phyloP scores from a whole-genome alignment of 2,888 invertebrate species.

The Herminia tarsipennalis region DNA sequence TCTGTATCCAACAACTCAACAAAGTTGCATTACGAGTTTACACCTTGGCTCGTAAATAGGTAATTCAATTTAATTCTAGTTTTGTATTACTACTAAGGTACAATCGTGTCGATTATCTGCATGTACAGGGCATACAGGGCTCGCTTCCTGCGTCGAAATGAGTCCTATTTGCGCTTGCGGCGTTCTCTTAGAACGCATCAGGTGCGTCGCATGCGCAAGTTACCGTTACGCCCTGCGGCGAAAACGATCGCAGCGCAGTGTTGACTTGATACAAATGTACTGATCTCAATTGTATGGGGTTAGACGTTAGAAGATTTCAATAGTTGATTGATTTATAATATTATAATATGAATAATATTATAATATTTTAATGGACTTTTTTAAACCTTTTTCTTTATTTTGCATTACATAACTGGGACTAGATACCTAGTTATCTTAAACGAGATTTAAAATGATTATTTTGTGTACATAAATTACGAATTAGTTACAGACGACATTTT shows the following conservation, averaged over 20 bases:
- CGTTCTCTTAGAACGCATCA: constrained; percentile 58
- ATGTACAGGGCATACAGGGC: constrained; percentile 25
- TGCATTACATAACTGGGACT: too few species aligned
- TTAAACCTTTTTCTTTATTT: too few species aligned
- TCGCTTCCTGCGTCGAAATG: constrained; percentile 44
- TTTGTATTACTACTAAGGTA: constrained; percentile 20
- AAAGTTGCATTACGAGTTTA: constrained; percentile 6
- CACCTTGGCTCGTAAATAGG: not conserved
- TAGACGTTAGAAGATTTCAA: not conserved
- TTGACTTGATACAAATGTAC: constrained; percentile 21
- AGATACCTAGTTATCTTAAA: too few species aligned
- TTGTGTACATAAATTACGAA: too few species aligned
- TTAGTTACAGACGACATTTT: too few species aligned
- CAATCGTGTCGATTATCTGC: constrained; percentile 47
- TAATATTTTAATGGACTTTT: too few species aligned
- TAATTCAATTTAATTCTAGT: constrained; percentile 33
- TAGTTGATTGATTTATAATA: too few species aligned
- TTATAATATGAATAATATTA: too few species aligned
- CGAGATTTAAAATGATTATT: too few species aligned
- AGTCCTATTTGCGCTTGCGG: constrained; percentile 46
- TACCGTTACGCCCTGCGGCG: constrained; percentile 71
- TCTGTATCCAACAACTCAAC: not conserved
- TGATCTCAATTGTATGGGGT: constrained; percentile 6
- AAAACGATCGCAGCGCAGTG: constrained; percentile 55
- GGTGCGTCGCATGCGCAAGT: constrained; percentile 63